Percentiles rank a stretch among this genome's conserved stretches.
Conservation (phyloP, 1,140 invertebrate species). For the Leptoteleia sp. region DNA sequence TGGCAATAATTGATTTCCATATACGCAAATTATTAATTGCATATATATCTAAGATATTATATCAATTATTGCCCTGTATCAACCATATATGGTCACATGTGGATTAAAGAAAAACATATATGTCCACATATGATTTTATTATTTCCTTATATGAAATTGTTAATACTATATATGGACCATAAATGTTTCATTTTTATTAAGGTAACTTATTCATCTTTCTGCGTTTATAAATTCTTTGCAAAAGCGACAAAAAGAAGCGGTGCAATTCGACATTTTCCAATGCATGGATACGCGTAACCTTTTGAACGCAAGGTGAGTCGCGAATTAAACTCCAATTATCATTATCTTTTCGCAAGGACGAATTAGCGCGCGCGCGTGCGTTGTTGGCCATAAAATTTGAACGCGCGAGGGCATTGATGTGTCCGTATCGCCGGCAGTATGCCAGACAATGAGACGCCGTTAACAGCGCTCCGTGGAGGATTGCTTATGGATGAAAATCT, state of each 20-base stretch:
- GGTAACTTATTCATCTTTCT: no score
- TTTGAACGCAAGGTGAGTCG: conserved; percentile 23
- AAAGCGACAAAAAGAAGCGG: not conserved
- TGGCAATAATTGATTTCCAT: no score
- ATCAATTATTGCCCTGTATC: no score
- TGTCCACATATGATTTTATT: no score
- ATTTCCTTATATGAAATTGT: no score
- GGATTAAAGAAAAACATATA: no score
- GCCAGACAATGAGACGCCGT: conserved; percentile 18
- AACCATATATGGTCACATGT: no score
- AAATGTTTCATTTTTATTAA: no score
- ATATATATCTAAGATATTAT: no score
- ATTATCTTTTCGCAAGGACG: conserved; percentile 37
- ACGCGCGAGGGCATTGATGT: conserved; percentile 20
- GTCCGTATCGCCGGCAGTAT: conserved; percentile 35
- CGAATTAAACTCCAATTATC: conserved; percentile 27
- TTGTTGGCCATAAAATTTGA: conserved; percentile 43
- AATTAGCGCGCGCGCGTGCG: conserved; percentile 23
- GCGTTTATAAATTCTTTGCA: no score
- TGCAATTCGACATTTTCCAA: conserved; percentile 13
- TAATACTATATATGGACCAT: no score
- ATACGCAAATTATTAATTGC: no score
- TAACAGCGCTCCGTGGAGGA: not conserved
- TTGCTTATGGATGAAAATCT: conserved; percentile 16
- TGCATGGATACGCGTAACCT: not conserved